Percentiles rank a stretch among this genome's conserved stretches.
phyloP scores from a whole-genome alignment of 2,113 vertebrate species.

The Clarias batrachus region DNA sequence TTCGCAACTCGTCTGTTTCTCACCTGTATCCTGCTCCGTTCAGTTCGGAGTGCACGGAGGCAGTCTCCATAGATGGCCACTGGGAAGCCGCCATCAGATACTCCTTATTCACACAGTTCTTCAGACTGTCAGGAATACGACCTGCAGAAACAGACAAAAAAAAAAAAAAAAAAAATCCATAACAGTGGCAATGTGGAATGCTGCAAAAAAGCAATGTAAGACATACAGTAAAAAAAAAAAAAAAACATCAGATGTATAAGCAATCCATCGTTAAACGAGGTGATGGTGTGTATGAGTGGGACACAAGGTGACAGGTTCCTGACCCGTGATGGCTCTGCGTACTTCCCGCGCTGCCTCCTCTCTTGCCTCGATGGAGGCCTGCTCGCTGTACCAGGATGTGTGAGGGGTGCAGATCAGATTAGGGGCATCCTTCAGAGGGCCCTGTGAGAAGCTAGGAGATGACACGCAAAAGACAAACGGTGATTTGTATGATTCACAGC shows the following conservation, averaged over 20 bases:
- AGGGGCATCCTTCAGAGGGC: constrained; percentile 79
- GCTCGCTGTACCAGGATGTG: constrained; percentile 82
- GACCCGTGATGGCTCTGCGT: constrained; percentile 81
- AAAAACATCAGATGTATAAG: not conserved
- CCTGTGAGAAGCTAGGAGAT: constrained; percentile 73
- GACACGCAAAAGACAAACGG: too few relatives aligned
- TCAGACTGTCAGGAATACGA: constrained; percentile 87
- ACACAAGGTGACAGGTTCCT: not conserved
- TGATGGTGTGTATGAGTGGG: not conserved
- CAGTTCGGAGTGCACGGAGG: constrained; percentile 85
- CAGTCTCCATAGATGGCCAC: constrained; percentile 86
- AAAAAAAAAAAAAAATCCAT: too few relatives aligned
- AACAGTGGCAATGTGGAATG: too few relatives aligned
- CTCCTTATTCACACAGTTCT: constrained; percentile 95
- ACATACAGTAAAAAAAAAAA: too few relatives aligned
- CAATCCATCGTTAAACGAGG: not conserved
- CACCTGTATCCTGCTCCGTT: constrained; percentile 86
- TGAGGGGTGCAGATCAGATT: constrained; percentile 82
- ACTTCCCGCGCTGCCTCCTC: constrained; percentile 82
- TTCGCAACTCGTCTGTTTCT: not conserved
- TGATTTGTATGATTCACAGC: not conserved
- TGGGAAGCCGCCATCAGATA: constrained; percentile 89
- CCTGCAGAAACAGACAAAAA: constrained; percentile 63
- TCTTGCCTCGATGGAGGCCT: constrained; percentile 79
- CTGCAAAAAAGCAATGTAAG: too few relatives aligned